Evolutionary conservation across 2,888 invertebrate species (phyloP).

Genomic region (Alentia gelatinosa): DNA sequence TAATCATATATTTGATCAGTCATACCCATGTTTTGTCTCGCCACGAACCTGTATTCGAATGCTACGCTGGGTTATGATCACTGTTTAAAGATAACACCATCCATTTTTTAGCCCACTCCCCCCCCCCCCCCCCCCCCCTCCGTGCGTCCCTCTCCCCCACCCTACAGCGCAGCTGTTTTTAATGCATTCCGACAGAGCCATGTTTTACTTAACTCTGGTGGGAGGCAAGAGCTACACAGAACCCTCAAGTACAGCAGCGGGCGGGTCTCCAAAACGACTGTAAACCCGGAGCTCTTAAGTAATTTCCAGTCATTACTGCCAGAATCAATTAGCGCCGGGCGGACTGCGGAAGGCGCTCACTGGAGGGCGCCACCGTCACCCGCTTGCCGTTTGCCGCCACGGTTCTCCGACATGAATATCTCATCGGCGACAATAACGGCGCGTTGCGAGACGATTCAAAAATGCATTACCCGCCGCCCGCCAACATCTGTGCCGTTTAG

Average conservation of each 20-base stretch:
- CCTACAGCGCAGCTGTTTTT: no score
- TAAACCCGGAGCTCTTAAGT: background rate
- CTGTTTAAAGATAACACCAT: background rate
- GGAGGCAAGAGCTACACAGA: background rate
- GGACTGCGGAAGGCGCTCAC: background rate
- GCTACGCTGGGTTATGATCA: background rate
- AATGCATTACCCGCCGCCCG: constrained; percentile 45
- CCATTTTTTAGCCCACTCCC: background rate
- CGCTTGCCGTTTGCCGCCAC: constrained; percentile 4
- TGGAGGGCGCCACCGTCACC: background rate
- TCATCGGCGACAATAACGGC: constrained; percentile 42
- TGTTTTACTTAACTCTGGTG: background rate
- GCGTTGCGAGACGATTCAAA: constrained; percentile 9
- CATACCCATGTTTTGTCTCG: background rate
- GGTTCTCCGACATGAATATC: constrained; percentile 41
- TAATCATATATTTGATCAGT: constrained; percentile 1
- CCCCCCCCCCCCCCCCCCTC: background rate
- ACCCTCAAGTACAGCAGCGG: background rate
- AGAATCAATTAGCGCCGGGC: constrained; percentile 3
- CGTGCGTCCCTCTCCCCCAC: background rate
- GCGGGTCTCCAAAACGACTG: constrained; percentile 6
- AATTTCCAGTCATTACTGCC: background rate
- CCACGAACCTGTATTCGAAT: background rate
- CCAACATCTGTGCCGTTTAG: constrained; percentile 43
- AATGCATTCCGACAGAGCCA: background rate